Conservation (phyloP, 2,797 vertebrate species). For the Eulemur coronatus region DNA sequence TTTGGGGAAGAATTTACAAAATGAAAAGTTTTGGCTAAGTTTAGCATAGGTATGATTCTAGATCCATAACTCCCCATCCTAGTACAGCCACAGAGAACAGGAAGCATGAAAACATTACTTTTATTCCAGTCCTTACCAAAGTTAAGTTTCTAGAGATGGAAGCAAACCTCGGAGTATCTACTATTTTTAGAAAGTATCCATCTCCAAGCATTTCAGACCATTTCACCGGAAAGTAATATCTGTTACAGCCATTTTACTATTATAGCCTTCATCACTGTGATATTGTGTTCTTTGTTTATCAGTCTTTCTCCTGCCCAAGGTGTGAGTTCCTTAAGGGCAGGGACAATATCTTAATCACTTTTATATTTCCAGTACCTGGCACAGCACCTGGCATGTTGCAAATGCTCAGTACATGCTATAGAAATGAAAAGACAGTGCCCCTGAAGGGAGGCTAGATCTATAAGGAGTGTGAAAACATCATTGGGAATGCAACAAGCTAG, state of each 20-base stretch:
- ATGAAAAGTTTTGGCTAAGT: constrained; percentile 12
- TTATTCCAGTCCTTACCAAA: neutral
- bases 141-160: constrained; percentile 25
- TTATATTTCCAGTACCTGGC: constrained; percentile 10
- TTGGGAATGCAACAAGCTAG: neutral
- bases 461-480: constrained; percentile 15
- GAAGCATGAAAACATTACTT: neutral
- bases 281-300: constrained; percentile 38
- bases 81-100: neutral
- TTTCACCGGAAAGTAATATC: constrained; percentile 12
- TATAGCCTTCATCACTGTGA: neutral
- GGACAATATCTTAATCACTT: neutral
- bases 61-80: neutral
- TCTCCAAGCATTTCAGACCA: constrained; percentile 39
- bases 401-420: neutral
- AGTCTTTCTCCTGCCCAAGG: neutral
- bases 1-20: constrained; percentile 30
- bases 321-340: neutral
- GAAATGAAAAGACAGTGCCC: constrained; percentile 9
- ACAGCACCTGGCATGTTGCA: neutral
- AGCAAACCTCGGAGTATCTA: constrained; percentile 15
- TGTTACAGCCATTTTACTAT: neutral
- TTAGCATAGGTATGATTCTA: neutral
- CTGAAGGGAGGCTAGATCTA: neutral
- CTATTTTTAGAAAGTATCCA: constrained; percentile 41